Evolutionary conservation across 2,797 vertebrate species (phyloP).

Genomic region (Emys orbicularis): DNA sequence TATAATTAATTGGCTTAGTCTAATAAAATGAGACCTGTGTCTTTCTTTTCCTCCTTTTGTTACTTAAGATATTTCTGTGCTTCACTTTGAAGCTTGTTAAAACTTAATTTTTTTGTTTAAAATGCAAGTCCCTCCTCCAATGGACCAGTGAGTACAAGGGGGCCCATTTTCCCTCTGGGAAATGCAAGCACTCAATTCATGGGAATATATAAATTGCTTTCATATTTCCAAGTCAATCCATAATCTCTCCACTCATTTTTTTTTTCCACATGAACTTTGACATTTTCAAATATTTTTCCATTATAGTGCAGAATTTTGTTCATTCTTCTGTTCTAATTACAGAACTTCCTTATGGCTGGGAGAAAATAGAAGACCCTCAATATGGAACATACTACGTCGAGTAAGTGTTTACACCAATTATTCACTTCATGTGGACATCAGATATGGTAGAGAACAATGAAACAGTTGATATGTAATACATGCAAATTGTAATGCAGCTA

Average conservation of each 20-base stretch:
- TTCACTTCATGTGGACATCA: neutral
- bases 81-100: neutral
- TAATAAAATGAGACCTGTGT: neutral
- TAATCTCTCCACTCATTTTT: neutral
- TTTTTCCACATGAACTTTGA: neutral
- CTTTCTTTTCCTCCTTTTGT: neutral
- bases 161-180: neutral
- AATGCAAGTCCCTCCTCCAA: neutral
- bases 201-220: neutral
- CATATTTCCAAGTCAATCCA: neutral
- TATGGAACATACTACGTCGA: slow-evolving; percentile 97
- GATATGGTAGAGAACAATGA: neutral
- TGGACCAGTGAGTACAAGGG: neutral
- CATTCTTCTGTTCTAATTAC: slow-evolving; percentile 58
- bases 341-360: slow-evolving; percentile 99
- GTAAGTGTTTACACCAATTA: slow-evolving; percentile 85
- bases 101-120: neutral
- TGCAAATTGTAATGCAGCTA: neutral
- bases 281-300: neutral
- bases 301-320: slow-evolving; percentile 22
- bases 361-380: slow-evolving; percentile 98
- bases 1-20: neutral
- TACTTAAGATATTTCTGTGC: neutral
- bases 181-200: neutral
- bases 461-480: neutral